Conservation (phyloP, 2,113 vertebrate species). For the Corythaixoides concolor region DNA sequence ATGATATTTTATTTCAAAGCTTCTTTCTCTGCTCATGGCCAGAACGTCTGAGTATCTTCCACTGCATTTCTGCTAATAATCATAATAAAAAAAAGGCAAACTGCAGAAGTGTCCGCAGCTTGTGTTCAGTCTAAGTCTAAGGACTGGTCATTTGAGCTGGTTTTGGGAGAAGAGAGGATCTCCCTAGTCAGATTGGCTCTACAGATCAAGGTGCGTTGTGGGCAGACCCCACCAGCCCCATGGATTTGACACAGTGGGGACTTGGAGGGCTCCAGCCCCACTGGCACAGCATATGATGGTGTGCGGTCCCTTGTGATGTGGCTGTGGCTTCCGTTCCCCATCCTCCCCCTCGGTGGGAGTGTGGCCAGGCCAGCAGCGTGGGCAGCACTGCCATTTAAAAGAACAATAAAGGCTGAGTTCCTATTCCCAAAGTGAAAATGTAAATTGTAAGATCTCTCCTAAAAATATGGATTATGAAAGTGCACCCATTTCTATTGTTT, state of each 20-base stretch:
- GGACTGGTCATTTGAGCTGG: background rate
- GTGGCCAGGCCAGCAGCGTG: background rate
- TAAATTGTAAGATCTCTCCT: slow-evolving; percentile 13
- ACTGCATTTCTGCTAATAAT: background rate
- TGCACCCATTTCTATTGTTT: slow-evolving; percentile 54
- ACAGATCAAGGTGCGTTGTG: fast-evolving
- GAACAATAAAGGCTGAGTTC: slow-evolving; percentile 55
- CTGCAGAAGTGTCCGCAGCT: background rate
- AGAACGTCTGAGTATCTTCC: background rate
- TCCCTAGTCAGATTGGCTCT: fast-evolving
- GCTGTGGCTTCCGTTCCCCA: background rate
- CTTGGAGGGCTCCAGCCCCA: background rate
- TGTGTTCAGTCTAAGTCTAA: background rate
- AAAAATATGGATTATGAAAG: slow-evolving; percentile 54
- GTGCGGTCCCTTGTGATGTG: background rate
- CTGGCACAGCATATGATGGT: background rate
- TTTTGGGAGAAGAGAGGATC: background rate
- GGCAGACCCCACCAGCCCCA: background rate
- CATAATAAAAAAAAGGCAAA: background rate
- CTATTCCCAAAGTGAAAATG: background rate
- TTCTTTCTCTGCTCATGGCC: background rate
- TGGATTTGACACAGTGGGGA: fast-evolving
- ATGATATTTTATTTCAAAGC: slow-evolving; percentile 41
- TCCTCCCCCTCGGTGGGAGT: background rate
- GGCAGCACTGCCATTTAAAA: background rate